These are phyloP conservation scores for Drosophila sordidula DNA, from an alignment of 2,888 invertebrate species.

Conservation along the genomic window DNA sequence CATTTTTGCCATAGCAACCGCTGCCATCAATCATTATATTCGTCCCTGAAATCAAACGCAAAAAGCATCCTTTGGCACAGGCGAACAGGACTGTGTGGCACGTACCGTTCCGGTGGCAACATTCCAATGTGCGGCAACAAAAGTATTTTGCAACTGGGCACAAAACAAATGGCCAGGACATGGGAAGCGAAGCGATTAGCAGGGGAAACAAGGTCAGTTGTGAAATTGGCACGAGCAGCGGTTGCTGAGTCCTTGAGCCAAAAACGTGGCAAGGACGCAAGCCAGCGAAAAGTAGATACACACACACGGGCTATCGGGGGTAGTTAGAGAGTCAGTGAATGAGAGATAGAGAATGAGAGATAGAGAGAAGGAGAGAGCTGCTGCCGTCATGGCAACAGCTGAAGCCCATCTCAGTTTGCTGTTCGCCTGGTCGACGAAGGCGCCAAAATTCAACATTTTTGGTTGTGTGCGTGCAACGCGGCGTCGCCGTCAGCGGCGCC, in stretches of 20 bases:
- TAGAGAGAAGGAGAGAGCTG: conserved; percentile 25
- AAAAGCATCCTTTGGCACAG: conserved; percentile 81
- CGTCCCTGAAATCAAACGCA: conserved; percentile 84
- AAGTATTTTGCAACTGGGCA: conserved; percentile 23
- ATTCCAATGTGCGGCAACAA: conserved; percentile 51
- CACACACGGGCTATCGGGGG: conserved; percentile 7
- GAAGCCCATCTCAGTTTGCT: conserved; percentile 36
- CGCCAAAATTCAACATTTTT: conserved; percentile 84
- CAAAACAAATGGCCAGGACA: conserved; percentile 29
- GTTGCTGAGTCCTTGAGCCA: conserved; percentile 62
- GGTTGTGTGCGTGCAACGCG: conserved; percentile 69
- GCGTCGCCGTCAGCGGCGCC: conserved; percentile 30
- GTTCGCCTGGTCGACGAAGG: conserved; percentile 81
- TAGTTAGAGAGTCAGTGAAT: neutral
- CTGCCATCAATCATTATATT: conserved; percentile 78
- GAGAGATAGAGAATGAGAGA: conserved; percentile 5
- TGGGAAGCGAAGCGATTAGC: neutral
- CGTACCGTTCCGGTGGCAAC: conserved; percentile 55
- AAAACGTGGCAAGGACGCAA: conserved; percentile 48
- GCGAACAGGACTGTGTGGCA: conserved; percentile 66
- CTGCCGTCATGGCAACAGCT: conserved; percentile 39
- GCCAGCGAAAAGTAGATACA: conserved; percentile 15
- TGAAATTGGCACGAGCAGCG: conserved; percentile 42
- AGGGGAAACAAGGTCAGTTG: conserved; percentile 55
- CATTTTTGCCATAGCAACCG: conserved; percentile 71